A percentile compares a stretch with the other conserved stretches of the same genome.
phyloP scores from a whole-genome alignment of 2,797 vertebrate genomes.

The Poeciliopsis gracilis region DNA sequence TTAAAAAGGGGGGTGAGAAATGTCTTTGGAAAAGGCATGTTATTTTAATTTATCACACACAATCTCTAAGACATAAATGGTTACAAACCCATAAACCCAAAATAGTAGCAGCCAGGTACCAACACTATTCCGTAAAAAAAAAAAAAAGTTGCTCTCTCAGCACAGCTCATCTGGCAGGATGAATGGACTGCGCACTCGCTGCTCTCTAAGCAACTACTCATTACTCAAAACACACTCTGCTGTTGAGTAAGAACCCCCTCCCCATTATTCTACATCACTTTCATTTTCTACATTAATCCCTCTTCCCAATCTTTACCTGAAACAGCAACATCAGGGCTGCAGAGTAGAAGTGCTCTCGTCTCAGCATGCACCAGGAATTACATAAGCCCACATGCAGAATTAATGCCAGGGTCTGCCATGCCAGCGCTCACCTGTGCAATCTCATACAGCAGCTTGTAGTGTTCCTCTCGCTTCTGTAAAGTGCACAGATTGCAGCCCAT shows the following conservation, averaged over 20 bases:
- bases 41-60: background rate
- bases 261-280: constrained; percentile 38
- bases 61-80: constrained; percentile 6
- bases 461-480: constrained; percentile 98
- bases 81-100: background rate
- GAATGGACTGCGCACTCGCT: constrained; percentile 52
- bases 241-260: constrained; percentile 29
- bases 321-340: constrained; percentile 19
- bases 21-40: constrained; percentile 26
- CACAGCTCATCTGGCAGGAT: constrained; percentile 51
- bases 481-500: constrained; percentile 99
- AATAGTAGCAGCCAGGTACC: constrained; percentile 16
- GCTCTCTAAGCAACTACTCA: constrained; percentile 53
- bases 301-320: constrained; percentile 37
- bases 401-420: constrained; percentile 38
- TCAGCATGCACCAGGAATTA: constrained; percentile 41
- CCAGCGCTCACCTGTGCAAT: constrained; percentile 93
- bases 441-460: constrained; percentile 99
- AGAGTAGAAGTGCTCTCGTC: constrained; percentile 31
- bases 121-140: constrained; percentile 11
- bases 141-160: constrained; percentile 50
- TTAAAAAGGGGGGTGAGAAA: background rate
- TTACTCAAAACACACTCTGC: constrained; percentile 65
- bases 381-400: constrained; percentile 21
- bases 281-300: constrained; percentile 31